Evolutionary conservation across 23 tunicate genomes (phyloP).

Genomic region (Ciona savignyi): DNA sequence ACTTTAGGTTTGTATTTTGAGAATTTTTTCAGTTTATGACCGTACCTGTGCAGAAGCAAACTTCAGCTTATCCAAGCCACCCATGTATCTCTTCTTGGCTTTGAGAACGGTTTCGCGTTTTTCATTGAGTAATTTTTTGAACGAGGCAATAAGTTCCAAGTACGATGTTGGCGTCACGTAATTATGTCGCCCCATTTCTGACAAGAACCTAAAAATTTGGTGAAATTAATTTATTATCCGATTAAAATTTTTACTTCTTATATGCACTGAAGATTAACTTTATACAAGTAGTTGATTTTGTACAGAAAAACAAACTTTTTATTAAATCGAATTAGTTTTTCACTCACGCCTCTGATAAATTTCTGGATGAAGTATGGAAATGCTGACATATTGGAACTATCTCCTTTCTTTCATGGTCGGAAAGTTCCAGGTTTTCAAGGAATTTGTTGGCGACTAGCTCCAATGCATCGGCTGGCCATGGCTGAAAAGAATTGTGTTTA

Average conservation of each 20-base stretch:
- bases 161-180: constrained; percentile 99
- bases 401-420: constrained; percentile 83
- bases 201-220: constrained; percentile 35
- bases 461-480: constrained; percentile 99
- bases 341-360: constrained; percentile 70
- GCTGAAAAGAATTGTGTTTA: constrained; percentile 41
- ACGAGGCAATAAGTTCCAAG: constrained; percentile 93
- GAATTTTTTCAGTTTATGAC: too few species aligned
- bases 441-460: constrained; percentile 98
- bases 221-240: too few species aligned
- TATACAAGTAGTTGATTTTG: too few species aligned
- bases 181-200: constrained; percentile 95
- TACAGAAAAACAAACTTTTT: not conserved
- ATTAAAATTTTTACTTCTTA: too few species aligned
- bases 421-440: constrained; percentile 74
- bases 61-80: constrained; percentile 90
- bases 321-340: not conserved
- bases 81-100: constrained; percentile 79
- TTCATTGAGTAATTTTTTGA: constrained; percentile 77
- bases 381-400: constrained; percentile 97
- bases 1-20: too few species aligned
- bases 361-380: constrained; percentile 90
- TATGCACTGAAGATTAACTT: too few species aligned
- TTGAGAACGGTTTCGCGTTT: constrained; percentile 77
- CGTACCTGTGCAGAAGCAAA: constrained; percentile 85